Evolutionary conservation across 2,888 invertebrate genomes (phyloP), one percentile per base, ranked within the genome.

Genomic region (Brassicogethes aeneus): DNA sequence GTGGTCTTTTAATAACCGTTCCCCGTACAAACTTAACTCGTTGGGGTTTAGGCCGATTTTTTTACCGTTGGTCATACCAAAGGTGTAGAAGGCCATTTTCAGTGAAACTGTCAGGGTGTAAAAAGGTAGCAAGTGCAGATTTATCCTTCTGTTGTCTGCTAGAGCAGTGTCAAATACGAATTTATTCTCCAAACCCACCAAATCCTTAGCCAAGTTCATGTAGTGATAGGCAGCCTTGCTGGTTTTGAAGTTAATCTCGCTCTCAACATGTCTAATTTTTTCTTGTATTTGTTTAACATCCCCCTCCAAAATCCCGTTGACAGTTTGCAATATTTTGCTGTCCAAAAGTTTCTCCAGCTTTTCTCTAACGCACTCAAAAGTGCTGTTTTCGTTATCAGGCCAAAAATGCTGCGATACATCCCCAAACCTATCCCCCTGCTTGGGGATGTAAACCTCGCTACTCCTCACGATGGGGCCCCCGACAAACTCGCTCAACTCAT

Each of bases 401-500:
- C 23, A 23, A 23, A 23, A 23, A 7, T 5, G 5, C 10, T 23
- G 5, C 23, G 10, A 5, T 10, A 23, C 5, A 10, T 7, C 5
- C 10, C 5, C 5, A 5, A 23, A 23, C 10, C 23, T 10, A 23
- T 5, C 23, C 23, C 23, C 23, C 23, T 7, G 5, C 5, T 23
- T 7, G 5, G 23, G 23, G 5, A 23, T 10, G 23, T 23, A 23
- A n/a, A n/a, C n/a, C n/a, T n/a, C n/a, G n/a, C n/a, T n/a, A n/a
- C n/a, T n/a, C n/a, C n/a, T n/a, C 23, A 7, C 10, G 23, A 23
- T 23, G 5, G 5, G 5, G 10, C 5, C 10, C 5, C 5, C 23
- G 23, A 23, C 23, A 5, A 23, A 23, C 10, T 23, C 23, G 23
- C n/a, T 44, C 36, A n/a, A 44, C 23, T 23, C 23, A n/a, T n/a